Percentiles rank a stretch among this genome's conserved stretches.
phyloP scores from a whole-genome alignment of 2,797 vertebrate species.

The Hyperoplus immaculatus region DNA sequence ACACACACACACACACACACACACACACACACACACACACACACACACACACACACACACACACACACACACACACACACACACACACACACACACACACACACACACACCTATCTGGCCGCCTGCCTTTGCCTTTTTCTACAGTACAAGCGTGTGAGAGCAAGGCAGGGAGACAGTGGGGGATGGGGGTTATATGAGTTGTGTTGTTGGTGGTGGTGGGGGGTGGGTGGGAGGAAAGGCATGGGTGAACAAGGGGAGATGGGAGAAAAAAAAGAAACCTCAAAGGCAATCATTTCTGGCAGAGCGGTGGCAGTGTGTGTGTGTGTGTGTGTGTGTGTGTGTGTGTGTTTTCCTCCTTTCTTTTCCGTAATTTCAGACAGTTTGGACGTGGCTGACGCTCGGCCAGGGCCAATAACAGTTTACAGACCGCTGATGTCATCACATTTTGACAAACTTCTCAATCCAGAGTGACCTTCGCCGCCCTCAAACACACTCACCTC shows the following conservation, averaged over 20 bases:
- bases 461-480: constrained; percentile 94
- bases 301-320: constrained; percentile 83
- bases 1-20: no score
- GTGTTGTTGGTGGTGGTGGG: constrained; percentile 41
- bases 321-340: no score
- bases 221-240: constrained; percentile 40
- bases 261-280: constrained; percentile 82
- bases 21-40: no score
- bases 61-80: no score
- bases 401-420: constrained; percentile 91
- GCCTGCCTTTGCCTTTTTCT: constrained; percentile 77
- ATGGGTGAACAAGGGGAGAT: constrained; percentile 65
- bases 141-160: constrained; percentile 46
- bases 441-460: constrained; percentile 98
- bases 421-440: constrained; percentile 96
- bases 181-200: constrained; percentile 52
- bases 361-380: constrained; percentile 85
- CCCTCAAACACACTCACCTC: constrained; percentile 90
- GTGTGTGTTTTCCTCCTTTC: not conserved
- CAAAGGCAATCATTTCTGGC: constrained; percentile 92
- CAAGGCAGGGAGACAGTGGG: constrained; percentile 45
- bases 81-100: no score
- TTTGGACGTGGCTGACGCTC: constrained; percentile 55
- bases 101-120: constrained; percentile 84
- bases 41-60: constrained; percentile 48